Conservation (phyloP, 2,888 invertebrate species). For the Polydrusus pterygomalis region DNA sequence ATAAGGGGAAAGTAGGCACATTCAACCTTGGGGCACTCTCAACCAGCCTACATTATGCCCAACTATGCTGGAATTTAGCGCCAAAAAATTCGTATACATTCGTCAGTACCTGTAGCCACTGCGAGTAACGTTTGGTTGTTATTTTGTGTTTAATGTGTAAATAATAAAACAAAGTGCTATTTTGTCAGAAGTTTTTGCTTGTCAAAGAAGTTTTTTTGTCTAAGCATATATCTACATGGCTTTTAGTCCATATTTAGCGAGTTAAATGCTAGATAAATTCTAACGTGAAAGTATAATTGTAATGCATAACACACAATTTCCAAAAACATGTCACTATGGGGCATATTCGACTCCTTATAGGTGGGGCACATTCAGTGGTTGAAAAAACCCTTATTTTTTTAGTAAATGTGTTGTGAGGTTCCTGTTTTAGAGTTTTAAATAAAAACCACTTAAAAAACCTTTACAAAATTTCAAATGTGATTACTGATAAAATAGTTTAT, state of each 20-base stretch:
- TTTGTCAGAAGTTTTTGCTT: background rate
- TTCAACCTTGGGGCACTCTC: background rate
- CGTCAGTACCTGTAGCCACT: background rate
- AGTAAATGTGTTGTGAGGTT: background rate
- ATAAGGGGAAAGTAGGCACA: background rate
- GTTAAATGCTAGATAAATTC: background rate
- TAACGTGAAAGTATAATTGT: background rate
- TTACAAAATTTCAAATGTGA: too few species aligned
- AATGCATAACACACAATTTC: background rate
- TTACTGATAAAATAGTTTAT: background rate
- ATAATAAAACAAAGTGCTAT: background rate
- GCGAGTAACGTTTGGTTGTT: background rate
- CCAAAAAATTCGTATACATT: background rate
- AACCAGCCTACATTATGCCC: background rate
- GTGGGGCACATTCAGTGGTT: background rate
- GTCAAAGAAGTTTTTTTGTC: background rate
- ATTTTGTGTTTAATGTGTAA: background rate
- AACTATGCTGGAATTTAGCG: background rate
- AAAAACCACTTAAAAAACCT: too few species aligned
- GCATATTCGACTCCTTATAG: background rate
- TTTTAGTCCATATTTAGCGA: background rate
- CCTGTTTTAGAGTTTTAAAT: background rate
- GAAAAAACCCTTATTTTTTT: background rate
- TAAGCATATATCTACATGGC: background rate
- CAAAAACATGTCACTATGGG: background rate